Conservation (phyloP, 2,888 invertebrate genomes). For the Acrobasis consociella region DNA sequence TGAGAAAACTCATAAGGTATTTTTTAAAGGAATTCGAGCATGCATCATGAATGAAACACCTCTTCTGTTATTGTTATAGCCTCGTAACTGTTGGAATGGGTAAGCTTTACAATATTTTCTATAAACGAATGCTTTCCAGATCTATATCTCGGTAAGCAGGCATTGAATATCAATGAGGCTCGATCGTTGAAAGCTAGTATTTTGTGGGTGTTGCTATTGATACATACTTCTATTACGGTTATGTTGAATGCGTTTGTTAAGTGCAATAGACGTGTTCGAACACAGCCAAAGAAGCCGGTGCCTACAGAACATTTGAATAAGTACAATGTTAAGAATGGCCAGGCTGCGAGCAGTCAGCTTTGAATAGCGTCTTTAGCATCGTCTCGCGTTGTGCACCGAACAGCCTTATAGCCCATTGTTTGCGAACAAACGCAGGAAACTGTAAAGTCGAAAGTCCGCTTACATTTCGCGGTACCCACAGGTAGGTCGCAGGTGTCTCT, state of each 20-base stretch:
- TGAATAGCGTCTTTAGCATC: conserved; percentile 60
- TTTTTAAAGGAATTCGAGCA: background rate
- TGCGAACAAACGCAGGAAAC: conserved; percentile 79
- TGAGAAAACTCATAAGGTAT: too few species aligned
- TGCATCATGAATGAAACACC: background rate
- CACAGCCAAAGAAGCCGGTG: conserved; percentile 28
- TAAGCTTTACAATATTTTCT: conserved; percentile 16
- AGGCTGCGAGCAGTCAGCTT: conserved; percentile 51
- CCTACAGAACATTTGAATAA: conserved; percentile 48
- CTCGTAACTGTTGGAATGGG: background rate
- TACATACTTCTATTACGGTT: conserved; percentile 17
- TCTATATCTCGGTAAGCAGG: conserved; percentile 11
- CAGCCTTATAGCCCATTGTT: conserved; percentile 76
- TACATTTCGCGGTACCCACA: conserved; percentile 71
- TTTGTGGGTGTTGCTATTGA: conserved; percentile 22
- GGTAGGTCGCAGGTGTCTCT: conserved; percentile 78
- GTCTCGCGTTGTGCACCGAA: conserved; percentile 56
- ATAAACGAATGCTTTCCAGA: conserved; percentile 16
- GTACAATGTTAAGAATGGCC: conserved; percentile 56
- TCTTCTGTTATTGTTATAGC: background rate
- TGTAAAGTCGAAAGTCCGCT: conserved; percentile 76
- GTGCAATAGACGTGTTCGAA: conserved; percentile 33
- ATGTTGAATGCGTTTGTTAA: conserved; percentile 29
- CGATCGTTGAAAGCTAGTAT: conserved; percentile 14
- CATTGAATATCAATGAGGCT: conserved; percentile 8